phyloP scores from a whole-genome alignment of 1,140 invertebrate species.

The Microplitis mediator region DNA sequence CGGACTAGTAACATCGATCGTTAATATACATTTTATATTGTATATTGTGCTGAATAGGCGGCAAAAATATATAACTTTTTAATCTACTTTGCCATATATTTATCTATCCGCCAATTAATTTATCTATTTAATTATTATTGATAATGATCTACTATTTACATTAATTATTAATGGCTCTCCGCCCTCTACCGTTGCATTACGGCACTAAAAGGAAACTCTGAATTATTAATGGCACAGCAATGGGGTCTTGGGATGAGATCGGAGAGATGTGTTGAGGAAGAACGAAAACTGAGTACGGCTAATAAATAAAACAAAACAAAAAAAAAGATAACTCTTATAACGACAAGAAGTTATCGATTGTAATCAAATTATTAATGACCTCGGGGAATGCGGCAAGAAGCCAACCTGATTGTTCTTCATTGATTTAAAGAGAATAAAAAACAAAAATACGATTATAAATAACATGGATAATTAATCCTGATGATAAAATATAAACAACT shows the following conservation, averaged over 20 bases:
- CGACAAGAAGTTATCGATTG: conserved; percentile 19
- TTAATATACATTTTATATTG: neutral
- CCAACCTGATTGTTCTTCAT: neutral
- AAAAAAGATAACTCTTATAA: neutral
- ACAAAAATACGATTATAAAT: neutral
- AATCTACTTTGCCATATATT: no score
- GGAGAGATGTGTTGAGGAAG: no score
- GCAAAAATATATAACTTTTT: neutral
- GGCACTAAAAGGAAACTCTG: neutral
- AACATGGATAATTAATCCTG: no score
- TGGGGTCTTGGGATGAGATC: no score
- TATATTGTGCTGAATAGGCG: neutral
- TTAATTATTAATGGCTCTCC: no score
- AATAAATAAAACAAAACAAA: no score
- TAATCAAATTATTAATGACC: conserved; percentile 17
- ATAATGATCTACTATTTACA: no score
- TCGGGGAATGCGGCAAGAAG: conserved; percentile 2
- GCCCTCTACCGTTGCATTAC: neutral
- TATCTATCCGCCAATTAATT: no score
- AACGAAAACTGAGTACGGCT: no score
- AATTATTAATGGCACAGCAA: no score
- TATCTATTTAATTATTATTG: no score
- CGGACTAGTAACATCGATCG: conserved; percentile 21
- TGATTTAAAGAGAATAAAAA: neutral
- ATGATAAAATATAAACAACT: no score